phyloP scores from a whole-genome alignment of 2,888 invertebrate species.

The Amphipyra tragopoginis region DNA sequence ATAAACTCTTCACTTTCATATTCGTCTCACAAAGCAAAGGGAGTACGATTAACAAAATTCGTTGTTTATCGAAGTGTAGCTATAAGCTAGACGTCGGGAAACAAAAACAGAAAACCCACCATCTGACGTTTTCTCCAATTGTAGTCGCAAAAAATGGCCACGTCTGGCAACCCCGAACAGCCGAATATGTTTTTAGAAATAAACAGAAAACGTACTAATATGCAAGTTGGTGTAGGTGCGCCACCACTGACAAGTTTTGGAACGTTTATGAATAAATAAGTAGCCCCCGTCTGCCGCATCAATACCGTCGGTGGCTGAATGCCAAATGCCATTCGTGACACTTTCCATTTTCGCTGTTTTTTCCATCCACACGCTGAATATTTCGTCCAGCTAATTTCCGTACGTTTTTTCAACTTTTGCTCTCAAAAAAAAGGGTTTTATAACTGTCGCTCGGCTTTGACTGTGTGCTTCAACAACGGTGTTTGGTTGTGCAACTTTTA shows the following conservation, averaged over 20 bases:
- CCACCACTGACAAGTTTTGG: conserved; percentile 82
- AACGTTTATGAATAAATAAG: conserved; percentile 89
- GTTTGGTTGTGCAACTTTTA: conserved; percentile 30
- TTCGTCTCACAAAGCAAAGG: conserved; percentile 30
- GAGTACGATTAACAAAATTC: conserved; percentile 44
- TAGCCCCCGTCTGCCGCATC: conserved; percentile 85
- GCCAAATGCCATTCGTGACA: conserved; percentile 87
- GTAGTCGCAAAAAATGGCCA: conserved; percentile 60
- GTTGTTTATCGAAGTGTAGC: conserved; percentile 52
- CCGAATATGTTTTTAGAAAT: conserved; percentile 64
- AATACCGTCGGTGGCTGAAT: conserved; percentile 84
- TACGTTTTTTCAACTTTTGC: conserved; percentile 39
- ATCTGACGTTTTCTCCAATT: conserved; percentile 57
- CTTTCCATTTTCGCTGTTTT: conserved; percentile 85
- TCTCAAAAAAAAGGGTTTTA: conserved; percentile 28
- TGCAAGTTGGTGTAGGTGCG: conserved; percentile 58
- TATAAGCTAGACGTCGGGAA: conserved; percentile 46
- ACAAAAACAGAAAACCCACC: conserved; percentile 53
- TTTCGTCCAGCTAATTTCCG: conserved; percentile 80
- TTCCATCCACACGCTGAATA: conserved; percentile 72
- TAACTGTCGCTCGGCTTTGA: conserved; percentile 16
- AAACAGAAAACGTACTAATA: conserved; percentile 74
- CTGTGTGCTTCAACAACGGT: conserved; percentile 6
- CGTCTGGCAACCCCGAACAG: conserved; percentile 63
- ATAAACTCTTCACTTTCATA: conserved; percentile 26